Evolutionary conservation across 2,888 invertebrate genomes (phyloP), one percentile per base, ranked within the genome.

Genomic region (Anoplius nigerrimus): DNA sequence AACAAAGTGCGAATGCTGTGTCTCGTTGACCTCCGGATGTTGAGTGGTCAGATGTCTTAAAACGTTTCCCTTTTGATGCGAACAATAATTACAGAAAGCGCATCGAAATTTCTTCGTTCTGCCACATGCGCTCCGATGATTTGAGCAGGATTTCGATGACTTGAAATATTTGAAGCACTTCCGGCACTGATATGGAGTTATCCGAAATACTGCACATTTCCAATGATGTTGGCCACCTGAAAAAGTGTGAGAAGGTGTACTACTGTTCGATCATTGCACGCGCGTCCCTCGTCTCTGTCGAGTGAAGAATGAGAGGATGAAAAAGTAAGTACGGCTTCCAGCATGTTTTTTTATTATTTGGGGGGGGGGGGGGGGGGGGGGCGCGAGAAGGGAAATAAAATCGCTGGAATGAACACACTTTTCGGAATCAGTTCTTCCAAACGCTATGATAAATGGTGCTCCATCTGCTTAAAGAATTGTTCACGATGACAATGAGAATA

Each of bases 121-220:
- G 21, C 78, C 81, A 63, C 78, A 76, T 5, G 70, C 67, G n/a
- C 66, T 69, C 5, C 71, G 67, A 63, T 79, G 81, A 46, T 76
- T 74, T 52, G 69, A 67, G 34, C 53, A 61, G 6, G 72, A 72
- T 61, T 72, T 72, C 4, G 69, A 54, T 11, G 71, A 74, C 63
- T 80, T 82, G 52, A 79, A 72, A 66, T 71, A 77, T 51, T 82
- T 80, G 43, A 69, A 69, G 65, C 78, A 82, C 48, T 69, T 73
- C 48, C 42, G 63, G 59, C 78, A 80, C 56, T 66, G 81, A 53
- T 71, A 72, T 15, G 72, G 71, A 8, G 74, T 69, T n/a, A 60
- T 46, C 34, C 34, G 34, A 34, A 34, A 5, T 62, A 27, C 63
- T 20, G 34, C 18, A 48, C 27, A 55, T n/a, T 24, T 8, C 46